Conservation (phyloP, 2,113 vertebrate species). For the Vidua chalybeata region DNA sequence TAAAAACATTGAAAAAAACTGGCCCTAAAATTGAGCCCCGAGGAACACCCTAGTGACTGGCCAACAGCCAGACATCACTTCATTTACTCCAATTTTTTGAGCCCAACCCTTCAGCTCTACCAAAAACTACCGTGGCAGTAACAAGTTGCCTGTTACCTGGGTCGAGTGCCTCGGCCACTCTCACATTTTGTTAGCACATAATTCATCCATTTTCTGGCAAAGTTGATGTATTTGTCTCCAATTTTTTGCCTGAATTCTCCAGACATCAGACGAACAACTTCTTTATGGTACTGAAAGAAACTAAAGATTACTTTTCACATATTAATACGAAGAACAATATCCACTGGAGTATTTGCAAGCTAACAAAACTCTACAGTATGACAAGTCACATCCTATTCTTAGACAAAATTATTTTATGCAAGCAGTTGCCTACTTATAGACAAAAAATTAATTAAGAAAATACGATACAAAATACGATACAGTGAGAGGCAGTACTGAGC, state of each 20-base stretch:
- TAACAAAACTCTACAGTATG: neutral
- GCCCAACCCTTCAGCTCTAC: neutral
- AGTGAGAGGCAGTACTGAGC: neutral
- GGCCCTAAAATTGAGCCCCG: neutral
- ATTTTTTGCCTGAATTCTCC: conserved; percentile 96
- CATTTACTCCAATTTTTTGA: neutral
- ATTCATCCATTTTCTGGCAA: conserved; percentile 98
- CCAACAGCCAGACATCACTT: neutral
- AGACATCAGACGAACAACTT: conserved; percentile 98
- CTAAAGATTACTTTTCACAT: conserved; percentile 32
- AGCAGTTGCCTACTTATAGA: neutral
- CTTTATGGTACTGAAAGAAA: conserved; percentile 92
- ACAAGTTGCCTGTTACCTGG: conserved; percentile 80
- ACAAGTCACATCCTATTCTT: neutral
- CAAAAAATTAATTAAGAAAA: neutral
- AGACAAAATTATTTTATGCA: neutral
- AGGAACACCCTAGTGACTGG: neutral
- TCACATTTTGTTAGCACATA: conserved; percentile 98
- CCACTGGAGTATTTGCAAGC: neutral
- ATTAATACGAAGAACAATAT: conserved; percentile 5
- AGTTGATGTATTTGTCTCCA: conserved; percentile 94
- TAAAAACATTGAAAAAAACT: neutral
- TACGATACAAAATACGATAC: neutral
- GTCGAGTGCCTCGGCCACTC: conserved; percentile 94
- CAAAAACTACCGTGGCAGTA: neutral